Evolutionary conservation across 2,888 invertebrate genomes (phyloP).

Genomic region (Ectemnius cavifrons): DNA sequence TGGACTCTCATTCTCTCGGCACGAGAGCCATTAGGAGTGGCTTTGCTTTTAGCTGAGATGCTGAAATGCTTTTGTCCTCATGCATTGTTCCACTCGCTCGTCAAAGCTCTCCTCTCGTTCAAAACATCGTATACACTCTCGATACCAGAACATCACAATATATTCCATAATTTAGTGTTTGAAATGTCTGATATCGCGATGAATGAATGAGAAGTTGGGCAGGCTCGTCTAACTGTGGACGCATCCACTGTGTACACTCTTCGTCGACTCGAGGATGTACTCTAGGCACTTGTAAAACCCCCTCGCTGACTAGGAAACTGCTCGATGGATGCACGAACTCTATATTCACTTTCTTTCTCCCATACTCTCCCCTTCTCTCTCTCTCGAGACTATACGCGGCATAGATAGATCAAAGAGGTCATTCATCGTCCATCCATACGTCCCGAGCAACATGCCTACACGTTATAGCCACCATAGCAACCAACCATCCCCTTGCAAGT

Average conservation of each 20-base stretch:
- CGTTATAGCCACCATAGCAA: conserved; percentile 53
- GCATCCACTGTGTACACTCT: too few relatives aligned
- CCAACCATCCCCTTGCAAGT: conserved; percentile 20
- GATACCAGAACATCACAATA: too few relatives aligned
- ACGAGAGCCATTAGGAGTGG: conserved; percentile 22
- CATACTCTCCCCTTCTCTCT: not conserved
- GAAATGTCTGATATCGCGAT: too few relatives aligned
- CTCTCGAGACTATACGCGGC: conserved; percentile 45
- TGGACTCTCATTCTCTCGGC: conserved; percentile 12
- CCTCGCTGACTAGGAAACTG: conserved; percentile 34
- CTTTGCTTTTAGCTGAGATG: conserved; percentile 11
- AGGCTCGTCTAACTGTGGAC: too few relatives aligned
- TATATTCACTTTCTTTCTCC: conserved; percentile 26
- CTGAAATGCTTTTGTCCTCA: not conserved
- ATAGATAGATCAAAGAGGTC: conserved; percentile 72
- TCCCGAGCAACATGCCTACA: conserved; percentile 45
- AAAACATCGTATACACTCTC: too few relatives aligned
- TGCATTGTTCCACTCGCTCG: not conserved
- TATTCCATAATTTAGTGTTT: too few relatives aligned
- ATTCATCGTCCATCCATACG: conserved; percentile 66
- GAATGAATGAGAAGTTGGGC: too few relatives aligned
- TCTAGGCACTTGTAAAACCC: conserved; percentile 25
- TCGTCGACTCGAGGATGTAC: too few relatives aligned
- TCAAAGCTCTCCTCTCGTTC: too few relatives aligned
- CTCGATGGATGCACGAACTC: conserved; percentile 23